Evolutionary conservation across 1,140 invertebrate genomes (phyloP).

Genomic region (Euura lappo): DNA sequence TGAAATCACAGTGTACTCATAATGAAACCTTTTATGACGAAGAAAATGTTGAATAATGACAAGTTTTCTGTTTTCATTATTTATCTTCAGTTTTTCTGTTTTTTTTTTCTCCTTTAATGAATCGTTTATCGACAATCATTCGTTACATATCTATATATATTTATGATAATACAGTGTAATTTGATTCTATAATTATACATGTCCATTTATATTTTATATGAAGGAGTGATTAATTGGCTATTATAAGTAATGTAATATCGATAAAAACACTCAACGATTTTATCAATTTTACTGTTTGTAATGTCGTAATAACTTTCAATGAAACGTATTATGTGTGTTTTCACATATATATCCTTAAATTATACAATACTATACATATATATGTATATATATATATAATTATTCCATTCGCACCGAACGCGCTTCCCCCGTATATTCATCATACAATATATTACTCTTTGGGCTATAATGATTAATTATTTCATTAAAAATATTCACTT

Average conservation of each 20-base stretch:
- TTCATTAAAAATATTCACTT: conserved; percentile 19
- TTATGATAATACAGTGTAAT: too few relatives aligned
- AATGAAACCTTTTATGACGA: too few relatives aligned
- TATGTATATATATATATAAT: background rate
- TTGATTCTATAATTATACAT: background rate
- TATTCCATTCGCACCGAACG: background rate
- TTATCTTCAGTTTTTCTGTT: too few relatives aligned
- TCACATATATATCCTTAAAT: background rate
- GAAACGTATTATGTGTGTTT: too few relatives aligned
- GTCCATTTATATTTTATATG: background rate
- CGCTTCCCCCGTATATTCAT: background rate
- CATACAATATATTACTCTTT: conserved; percentile 42
- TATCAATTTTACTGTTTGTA: background rate
- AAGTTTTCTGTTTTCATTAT: too few relatives aligned
- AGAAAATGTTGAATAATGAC: too few relatives aligned
- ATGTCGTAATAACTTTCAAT: background rate
- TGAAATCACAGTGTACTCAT: too few relatives aligned
- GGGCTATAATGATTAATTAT: conserved; percentile 22
- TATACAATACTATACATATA: background rate
- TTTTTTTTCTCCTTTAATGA: too few relatives aligned
- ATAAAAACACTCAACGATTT: background rate
- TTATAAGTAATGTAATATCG: background rate
- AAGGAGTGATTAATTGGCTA: background rate
- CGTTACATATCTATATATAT: too few relatives aligned
- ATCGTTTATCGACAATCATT: too few relatives aligned